Evolutionary conservation across 2,888 invertebrate genomes (phyloP), one percentile per base, ranked within the genome.

Genomic region (Drosophila aldrichi): DNA sequence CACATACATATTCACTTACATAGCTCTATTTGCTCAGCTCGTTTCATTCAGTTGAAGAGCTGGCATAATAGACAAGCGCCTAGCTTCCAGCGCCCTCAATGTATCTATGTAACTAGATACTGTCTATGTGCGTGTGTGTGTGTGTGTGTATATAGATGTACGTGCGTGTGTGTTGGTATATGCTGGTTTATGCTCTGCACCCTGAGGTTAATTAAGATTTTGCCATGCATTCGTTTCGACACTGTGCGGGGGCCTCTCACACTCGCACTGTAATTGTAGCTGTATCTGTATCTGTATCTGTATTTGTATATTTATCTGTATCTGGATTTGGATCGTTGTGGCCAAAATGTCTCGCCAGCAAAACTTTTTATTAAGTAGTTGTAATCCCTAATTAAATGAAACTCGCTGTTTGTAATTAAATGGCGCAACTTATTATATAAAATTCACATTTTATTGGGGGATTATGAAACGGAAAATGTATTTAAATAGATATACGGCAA

Each of bases 121-220:
- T n/a, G 18, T 20, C 9, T 9, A 1, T 20, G 7, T 55, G 2
- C 22, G 12, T n/a, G 10, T 18, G 14, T n/a, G 12, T 34, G n/a
- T 62, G 8, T 54, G 40, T 44, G 2, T 9, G 10, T 3, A 32
- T 10, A 12, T n/a, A 6, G 18, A 14, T 40, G 3, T 54, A 46
- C 38, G 12, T 52, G 12, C 20, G 20, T 48, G 48, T 49, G 46
- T 56, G 61, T 58, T 55, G 5, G 12, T 36, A 40, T 74, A 66
- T 72, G 75, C 71, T 72, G 81, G 78, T 78, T 80, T 81, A 80
- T 82, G 78, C 74, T 82, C 82, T 70, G 69, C 71, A 74, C 82
- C 83, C 86, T 66, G 79, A 83, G 86, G 88, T 86, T 87, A 87
- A 87, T 87, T 87, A 87, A 82, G 82, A 87, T 83, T 87, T 88